These are phyloP conservation scores for Zosterops pallidus DNA, from an alignment of 2,113 vertebrate species.

Conservation along the genomic window DNA sequence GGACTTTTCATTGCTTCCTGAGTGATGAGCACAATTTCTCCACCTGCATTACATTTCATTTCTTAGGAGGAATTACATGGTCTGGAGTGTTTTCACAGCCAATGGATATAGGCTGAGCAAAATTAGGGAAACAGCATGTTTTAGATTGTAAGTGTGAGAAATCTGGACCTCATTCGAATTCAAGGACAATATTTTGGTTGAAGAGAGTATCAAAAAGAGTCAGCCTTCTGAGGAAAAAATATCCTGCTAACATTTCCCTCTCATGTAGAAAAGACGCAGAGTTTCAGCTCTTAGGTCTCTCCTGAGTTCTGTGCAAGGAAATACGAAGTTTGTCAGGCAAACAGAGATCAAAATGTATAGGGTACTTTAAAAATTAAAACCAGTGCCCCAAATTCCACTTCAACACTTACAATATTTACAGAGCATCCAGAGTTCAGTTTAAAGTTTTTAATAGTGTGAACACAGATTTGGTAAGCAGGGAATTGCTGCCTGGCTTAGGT, in stretches of 20 bases:
- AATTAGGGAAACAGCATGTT: neutral
- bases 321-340: neutral
- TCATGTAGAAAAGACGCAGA: neutral
- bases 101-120: neutral
- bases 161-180: neutral
- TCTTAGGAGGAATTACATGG: neutral
- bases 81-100: neutral
- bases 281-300: neutral
- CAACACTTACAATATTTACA: neutral
- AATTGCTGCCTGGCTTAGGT: neutral
- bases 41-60: neutral
- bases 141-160: neutral
- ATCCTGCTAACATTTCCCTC: neutral
- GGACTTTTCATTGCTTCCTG: neutral
- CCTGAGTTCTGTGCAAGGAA: neutral
- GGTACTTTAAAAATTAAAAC: constrained; percentile 29
- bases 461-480: neutral
- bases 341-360: neutral
- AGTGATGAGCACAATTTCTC: neutral
- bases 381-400: neutral
- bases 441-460: neutral
- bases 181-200: neutral
- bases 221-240: neutral
- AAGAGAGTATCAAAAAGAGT: neutral
- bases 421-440: neutral